Conservation (phyloP, 1,140 invertebrate species). For the Amphibalanus amphitrite region DNA sequence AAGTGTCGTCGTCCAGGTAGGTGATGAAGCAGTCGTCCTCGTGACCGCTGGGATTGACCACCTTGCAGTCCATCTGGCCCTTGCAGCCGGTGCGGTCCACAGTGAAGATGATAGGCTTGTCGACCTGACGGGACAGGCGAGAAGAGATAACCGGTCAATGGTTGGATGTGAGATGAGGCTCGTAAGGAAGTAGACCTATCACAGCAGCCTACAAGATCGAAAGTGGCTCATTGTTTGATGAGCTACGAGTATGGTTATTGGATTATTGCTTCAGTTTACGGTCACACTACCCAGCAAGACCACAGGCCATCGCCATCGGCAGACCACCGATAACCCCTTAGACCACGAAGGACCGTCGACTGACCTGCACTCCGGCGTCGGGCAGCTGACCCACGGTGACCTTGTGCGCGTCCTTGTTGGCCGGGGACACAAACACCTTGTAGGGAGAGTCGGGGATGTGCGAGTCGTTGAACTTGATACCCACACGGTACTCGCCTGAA, state of each 20-base stretch:
- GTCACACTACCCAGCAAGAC: too few species aligned
- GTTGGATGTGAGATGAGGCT: too few species aligned
- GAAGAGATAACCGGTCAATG: too few species aligned
- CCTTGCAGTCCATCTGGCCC: constrained; percentile 77
- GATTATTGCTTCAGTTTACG: too few species aligned
- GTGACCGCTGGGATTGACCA: constrained; percentile 72
- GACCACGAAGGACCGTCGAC: too few species aligned
- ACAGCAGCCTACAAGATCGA: too few species aligned
- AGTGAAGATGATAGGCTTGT: constrained; percentile 85
- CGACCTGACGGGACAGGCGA: background rate
- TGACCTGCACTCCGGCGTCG: constrained; percentile 36
- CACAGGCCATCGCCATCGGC: too few species aligned
- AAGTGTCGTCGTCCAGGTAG: constrained; percentile 75
- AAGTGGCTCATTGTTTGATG: too few species aligned
- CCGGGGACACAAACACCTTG: constrained; percentile 85
- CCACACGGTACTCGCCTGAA: constrained; percentile 75
- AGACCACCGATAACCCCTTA: too few species aligned
- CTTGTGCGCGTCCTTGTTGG: constrained; percentile 78
- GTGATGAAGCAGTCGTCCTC: constrained; percentile 94
- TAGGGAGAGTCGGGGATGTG: constrained; percentile 97
- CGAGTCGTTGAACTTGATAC: constrained; percentile 94
- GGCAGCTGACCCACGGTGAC: constrained; percentile 82
- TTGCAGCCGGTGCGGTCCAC: constrained; percentile 86
- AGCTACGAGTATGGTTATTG: too few species aligned
- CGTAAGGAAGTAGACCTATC: too few species aligned